Percentiles rank a stretch among this genome's conserved stretches.
Conservation (phyloP, 2,113 vertebrate species). For the Protomyctophum bolini region DNA sequence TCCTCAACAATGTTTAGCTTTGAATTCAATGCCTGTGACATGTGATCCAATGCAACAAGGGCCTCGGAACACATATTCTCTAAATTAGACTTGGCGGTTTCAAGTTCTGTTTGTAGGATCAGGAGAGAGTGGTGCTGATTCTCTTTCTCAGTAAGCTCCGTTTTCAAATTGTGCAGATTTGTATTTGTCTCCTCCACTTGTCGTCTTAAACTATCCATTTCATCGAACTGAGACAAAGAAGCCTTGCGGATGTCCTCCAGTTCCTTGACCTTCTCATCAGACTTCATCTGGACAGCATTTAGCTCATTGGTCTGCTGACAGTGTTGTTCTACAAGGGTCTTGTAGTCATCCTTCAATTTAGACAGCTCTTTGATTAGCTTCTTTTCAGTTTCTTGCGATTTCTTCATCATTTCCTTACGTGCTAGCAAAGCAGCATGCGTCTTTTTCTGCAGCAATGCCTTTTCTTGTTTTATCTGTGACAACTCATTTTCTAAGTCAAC, state of each 20-base stretch:
- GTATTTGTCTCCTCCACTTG: conserved; percentile 57
- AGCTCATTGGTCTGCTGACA: conserved; percentile 70
- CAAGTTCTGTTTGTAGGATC: conserved; percentile 57
- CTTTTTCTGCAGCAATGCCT: conserved; percentile 78
- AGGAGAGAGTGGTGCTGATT: conserved; percentile 40
- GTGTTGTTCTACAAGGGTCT: conserved; percentile 64
- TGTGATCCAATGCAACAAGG: conserved; percentile 39
- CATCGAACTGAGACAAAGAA: conserved; percentile 49
- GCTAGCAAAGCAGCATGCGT: conserved; percentile 77
- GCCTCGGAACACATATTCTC: conserved; percentile 30
- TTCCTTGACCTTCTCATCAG: conserved; percentile 69
- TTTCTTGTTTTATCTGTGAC: conserved; percentile 72
- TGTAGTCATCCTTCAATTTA: conserved; percentile 74
- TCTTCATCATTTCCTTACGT: conserved; percentile 72
- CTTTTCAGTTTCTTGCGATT: conserved; percentile 70
- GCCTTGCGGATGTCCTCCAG: conserved; percentile 53
- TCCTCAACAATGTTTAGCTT: conserved; percentile 52
- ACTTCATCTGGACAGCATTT: conserved; percentile 60
- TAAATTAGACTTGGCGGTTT: conserved; percentile 42
- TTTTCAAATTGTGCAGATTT: conserved; percentile 53
- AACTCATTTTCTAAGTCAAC: conserved; percentile 51
- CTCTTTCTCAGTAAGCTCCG: conserved; percentile 62
- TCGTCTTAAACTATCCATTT: conserved; percentile 56
- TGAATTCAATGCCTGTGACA: conserved; percentile 52
- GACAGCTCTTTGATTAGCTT: conserved; percentile 66